A percentile compares a stretch with the other conserved stretches of the same genome.
These are phyloP conservation scores for Turritopsis rubra DNA, from an alignment of 30 jellyfish, hydroid and myxozoan genomes.

Conservation along the genomic window DNA sequence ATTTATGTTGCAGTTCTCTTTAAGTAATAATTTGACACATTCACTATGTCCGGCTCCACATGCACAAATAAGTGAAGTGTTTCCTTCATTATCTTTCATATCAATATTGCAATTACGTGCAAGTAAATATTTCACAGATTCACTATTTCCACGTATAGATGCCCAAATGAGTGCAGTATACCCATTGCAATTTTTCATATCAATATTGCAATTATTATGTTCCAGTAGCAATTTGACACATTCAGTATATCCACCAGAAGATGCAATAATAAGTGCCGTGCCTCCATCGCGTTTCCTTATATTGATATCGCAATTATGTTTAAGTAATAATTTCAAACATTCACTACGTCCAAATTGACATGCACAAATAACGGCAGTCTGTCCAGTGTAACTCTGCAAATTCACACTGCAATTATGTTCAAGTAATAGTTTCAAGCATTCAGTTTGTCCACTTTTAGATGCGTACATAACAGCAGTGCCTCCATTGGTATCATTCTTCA, in stretches of 20 bases:
- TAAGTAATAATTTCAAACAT: neutral
- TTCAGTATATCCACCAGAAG: neutral
- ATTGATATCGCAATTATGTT: neutral
- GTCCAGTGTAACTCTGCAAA: neutral
- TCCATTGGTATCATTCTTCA: neutral
- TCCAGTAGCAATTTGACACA: neutral
- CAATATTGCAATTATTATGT: neutral
- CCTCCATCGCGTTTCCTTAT: neutral
- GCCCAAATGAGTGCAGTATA: neutral
- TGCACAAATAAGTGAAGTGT: neutral
- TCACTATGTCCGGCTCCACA: neutral
- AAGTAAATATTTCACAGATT: neutral
- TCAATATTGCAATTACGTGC: neutral
- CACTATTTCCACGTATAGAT: neutral
- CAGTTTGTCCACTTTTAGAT: neutral
- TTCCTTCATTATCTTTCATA: neutral
- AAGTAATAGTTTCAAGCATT: neutral
- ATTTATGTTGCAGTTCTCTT: neutral
- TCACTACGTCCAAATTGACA: neutral
- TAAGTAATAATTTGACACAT: neutral
- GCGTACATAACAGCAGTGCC: neutral
- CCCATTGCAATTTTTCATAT: neutral
- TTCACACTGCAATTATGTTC: neutral
- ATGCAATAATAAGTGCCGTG: neutral
- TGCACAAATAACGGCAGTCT: neutral